phyloP scores from a whole-genome alignment of 2,888 invertebrate species.

The Ophion slaviceki region DNA sequence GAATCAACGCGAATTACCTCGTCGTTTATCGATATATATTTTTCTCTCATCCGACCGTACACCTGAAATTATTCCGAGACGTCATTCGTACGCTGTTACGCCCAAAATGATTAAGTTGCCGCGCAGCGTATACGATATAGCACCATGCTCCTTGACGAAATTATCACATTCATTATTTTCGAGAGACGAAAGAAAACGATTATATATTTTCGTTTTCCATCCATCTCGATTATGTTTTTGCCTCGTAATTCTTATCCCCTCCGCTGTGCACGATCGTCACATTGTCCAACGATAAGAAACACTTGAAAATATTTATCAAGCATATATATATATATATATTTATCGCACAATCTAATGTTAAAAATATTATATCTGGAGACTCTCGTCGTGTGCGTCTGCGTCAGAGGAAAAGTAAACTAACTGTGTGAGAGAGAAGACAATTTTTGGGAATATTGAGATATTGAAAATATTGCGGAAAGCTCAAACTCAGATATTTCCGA shows the following conservation, averaged over 20 bases:
- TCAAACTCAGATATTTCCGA: slow-evolving; percentile 28
- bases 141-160: slow-evolving; percentile 17
- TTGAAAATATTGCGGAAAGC: slow-evolving; percentile 37
- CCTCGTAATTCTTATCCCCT: slow-evolving; percentile 13
- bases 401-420: slow-evolving; percentile 14
- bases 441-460: slow-evolving; percentile 33
- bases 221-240: slow-evolving; percentile 26
- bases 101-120: slow-evolving; percentile 1
- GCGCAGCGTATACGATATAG: slow-evolving; percentile 11
- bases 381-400: slow-evolving; percentile 43
- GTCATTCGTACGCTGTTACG: not conserved
- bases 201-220: not conserved
- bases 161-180: slow-evolving; percentile 13
- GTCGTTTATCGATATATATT: not conserved
- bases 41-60: not conserved
- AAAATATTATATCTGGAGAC: slow-evolving; percentile 52
- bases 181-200: not conserved
- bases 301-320: slow-evolving; percentile 49
- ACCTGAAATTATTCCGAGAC: not conserved
- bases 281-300: slow-evolving; percentile 41
- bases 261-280: slow-evolving; percentile 17
- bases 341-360: slow-evolving; percentile 47
- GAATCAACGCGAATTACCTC: slow-evolving; percentile 31
- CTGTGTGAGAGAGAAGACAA: not conserved
- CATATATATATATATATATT: not conserved